Evolutionary conservation across 2,888 invertebrate genomes (phyloP), one percentile per base, ranked within the genome.

Genomic region (Nesidiocoris tenuis): DNA sequence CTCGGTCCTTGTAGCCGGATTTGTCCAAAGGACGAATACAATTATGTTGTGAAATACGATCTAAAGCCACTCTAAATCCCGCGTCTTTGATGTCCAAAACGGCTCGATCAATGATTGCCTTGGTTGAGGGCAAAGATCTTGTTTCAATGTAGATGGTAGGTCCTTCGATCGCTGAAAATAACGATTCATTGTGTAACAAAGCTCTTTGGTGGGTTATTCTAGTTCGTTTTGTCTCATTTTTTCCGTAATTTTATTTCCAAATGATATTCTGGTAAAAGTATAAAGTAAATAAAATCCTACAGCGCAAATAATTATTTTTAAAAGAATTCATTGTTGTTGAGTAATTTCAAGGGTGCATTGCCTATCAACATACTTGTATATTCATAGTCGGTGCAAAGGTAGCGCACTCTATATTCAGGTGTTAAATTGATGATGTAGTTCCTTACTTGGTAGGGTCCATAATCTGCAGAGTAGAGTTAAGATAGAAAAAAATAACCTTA

Each of bases 61-160:
- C 61, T 66, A 78, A 55, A 1, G 61, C 39, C 7, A 68, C 71
- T 3, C 21, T 25, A 5, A 78, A 55, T 1, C 70, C 71, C n/a
- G 66, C 17, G 16, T 22, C 61, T 55, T 61, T 55, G n/a, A 78
- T 22, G 0, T 61, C 67, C 0, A 64, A 12, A 2, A 70, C 23
- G 2, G 77, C 78, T 18, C 70, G 54, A 21, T 61, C 19, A 9
- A 78, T 76, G 12, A 65, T 61, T 21, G 22, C 25, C 3, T 65
- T 1, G 1, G 2, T 24, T 1, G 77, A 66, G 9, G 22, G 61
- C n/a, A 63, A 19, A 19, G 24, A 55, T 61, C 77, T 65, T 21
- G 78, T 78, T 72, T 78, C 78, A n/a, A 78, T 77, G 67, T 77
- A 78, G 16, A 78, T 59, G 12, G 65, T 23, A n/a, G 70, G 61